phyloP scores from a whole-genome alignment of 2,113 vertebrate genomes.

The Chaenocephalus aceratus region DNA sequence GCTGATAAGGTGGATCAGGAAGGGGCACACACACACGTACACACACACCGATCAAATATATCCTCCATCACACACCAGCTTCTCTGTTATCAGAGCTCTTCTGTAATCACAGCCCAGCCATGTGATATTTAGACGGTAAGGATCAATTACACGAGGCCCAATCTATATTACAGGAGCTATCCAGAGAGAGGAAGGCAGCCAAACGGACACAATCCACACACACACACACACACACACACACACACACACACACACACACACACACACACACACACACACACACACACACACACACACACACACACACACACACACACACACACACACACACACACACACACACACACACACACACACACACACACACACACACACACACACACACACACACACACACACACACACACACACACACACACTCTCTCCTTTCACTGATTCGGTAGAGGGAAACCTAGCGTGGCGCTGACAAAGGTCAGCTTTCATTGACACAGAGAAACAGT shows the following conservation, averaged over 20 bases:
- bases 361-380: background rate
- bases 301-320: background rate
- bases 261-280: background rate
- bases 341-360: background rate
- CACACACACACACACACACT: background rate
- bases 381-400: background rate
- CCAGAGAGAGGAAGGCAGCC: conserved; percentile 30
- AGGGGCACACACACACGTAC: conserved; percentile 11
- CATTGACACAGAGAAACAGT: conserved; percentile 31
- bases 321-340: background rate
- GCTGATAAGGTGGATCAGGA: conserved; percentile 76
- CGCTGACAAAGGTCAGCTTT: conserved; percentile 30
- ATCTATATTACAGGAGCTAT: conserved; percentile 40
- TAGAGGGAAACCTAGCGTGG: conserved; percentile 9
- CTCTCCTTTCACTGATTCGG: background rate
- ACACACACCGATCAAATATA: conserved; percentile 5
- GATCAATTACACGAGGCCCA: conserved; percentile 41
- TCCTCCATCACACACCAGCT: background rate
- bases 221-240: background rate
- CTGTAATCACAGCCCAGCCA: conserved; percentile 52
- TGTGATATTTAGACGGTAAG: conserved; percentile 62
- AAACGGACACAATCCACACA: conserved; percentile 8
- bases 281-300: background rate
- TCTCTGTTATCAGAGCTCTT: conserved; percentile 1
- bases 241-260: background rate